Evolutionary conservation across 2,888 invertebrate species (phyloP), one percentile per base, ranked within the genome.

Genomic region (Brachynemurus nebulosus): DNA sequence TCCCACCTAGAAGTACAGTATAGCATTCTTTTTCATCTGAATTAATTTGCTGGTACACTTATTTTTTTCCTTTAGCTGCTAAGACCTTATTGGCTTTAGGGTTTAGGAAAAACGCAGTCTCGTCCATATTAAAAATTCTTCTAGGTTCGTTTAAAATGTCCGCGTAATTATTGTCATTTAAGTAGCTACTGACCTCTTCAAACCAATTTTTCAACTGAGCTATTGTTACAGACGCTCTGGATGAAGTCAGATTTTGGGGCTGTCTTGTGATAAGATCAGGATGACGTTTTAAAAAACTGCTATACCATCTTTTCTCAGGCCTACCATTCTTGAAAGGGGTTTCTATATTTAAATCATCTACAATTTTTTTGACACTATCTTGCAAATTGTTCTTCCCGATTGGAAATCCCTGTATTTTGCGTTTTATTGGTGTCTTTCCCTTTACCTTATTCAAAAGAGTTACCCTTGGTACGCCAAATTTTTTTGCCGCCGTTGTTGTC

Each of bases 1-100:
- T 57, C 35, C 48, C 53, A 30, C 50, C 53, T 5, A 57, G 46
- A 17, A 59, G 48, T 8, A 50, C 50, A 2, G 55, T 57, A 4
- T 54, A 17, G 43, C 52, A 53, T 34, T 53, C 52, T 44, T 55
- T 55, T 34, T 54, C 55, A 9, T 9, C 25, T 23, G 25, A 23
- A 9, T 23, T 6, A 23, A 23, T 23, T 23, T 23, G 25, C 25
- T 51, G 51, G 40, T 58, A 54, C 18, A 53, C 52, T 16, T 50
- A 52, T 52, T 49, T 51, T 4, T 49, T 45, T n/a, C 51, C 55
- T 47, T 53, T 55, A 47, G 40, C 39, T 7, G 46, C 51, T n/a
- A 56, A 38, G 7, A 54, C 53, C 36, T 49, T 48, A 12, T 45
- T 48, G 0, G 45, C 50, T 55, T 49, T 49, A n/a, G n/a, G n/a